A percentile compares a stretch with the other conserved stretches of the same genome.
These are phyloP conservation scores for Gallinago nigripennis DNA, from an alignment of 2,797 vertebrate genomes.

Conservation along the genomic window DNA sequence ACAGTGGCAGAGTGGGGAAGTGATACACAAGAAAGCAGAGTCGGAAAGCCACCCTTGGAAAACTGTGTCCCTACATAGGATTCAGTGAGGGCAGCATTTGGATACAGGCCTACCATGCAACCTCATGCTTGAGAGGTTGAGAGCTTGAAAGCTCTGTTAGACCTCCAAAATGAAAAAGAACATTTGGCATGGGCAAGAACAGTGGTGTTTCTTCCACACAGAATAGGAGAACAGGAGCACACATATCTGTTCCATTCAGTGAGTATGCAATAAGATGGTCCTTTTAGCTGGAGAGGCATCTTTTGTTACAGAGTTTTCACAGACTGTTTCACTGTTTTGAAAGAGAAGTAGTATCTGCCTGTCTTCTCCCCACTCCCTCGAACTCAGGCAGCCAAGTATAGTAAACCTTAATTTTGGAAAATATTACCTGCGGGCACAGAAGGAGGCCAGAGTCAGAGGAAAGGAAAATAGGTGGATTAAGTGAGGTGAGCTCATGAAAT, in stretches of 20 bases:
- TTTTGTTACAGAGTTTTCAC: background rate
- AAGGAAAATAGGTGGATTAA: constrained; percentile 47
- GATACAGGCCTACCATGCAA: background rate
- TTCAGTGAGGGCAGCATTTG: background rate
- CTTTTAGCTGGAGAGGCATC: background rate
- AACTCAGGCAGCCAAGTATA: background rate
- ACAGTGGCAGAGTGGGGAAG: background rate
- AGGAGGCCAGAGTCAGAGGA: background rate
- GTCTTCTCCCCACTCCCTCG: background rate
- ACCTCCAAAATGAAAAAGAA: background rate
- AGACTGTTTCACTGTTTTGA: background rate
- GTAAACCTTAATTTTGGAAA: background rate
- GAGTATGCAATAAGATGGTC: background rate
- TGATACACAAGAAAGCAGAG: background rate
- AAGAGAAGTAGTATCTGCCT: background rate
- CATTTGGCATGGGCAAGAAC: background rate
- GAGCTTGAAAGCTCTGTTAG: background rate
- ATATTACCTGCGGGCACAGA: background rate
- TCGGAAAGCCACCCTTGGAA: background rate
- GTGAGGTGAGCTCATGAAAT: background rate
- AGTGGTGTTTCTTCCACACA: background rate
- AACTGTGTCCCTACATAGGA: background rate
- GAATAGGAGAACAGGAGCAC: background rate
- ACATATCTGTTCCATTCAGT: background rate
- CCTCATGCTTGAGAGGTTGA: background rate